phyloP scores from a whole-genome alignment of 2,888 invertebrate species.

The Epistrophe eligans region DNA sequence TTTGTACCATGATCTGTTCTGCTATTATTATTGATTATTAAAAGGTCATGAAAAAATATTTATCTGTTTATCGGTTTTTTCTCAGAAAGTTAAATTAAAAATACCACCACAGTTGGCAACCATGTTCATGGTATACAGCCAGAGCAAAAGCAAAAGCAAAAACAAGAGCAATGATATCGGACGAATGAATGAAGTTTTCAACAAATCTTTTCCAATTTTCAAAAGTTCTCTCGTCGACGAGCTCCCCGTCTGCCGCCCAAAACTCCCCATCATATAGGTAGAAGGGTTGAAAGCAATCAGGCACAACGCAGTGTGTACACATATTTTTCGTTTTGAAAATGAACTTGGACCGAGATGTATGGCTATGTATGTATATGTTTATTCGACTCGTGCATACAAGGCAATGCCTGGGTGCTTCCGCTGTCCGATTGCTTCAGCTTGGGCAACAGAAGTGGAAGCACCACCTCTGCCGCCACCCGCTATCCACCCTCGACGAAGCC shows the following conservation, averaged over 20 bases:
- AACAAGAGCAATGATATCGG: conserved; percentile 55
- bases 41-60: too few relatives aligned
- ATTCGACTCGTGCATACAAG: conserved; percentile 30
- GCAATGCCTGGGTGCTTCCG: conserved; percentile 65
- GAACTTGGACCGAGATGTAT: conserved; percentile 1
- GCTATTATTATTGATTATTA: too few relatives aligned
- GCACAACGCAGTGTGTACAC: conserved; percentile 68
- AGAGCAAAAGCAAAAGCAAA: conserved; percentile 4
- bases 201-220: conserved; percentile 76
- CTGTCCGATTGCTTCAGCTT: conserved; percentile 62
- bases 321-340: conserved; percentile 49
- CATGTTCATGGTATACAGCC: not conserved
- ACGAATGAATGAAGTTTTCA: conserved; percentile 75
- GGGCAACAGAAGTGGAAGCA: not conserved
- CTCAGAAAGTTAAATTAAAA: too few relatives aligned
- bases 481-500: conserved; percentile 54
- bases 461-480: not conserved
- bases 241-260: conserved; percentile 1
- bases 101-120: conserved; percentile 8
- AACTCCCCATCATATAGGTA: not conserved
- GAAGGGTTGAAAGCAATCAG: conserved; percentile 77
- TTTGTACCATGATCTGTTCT: too few relatives aligned
- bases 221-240: conserved; percentile 58
- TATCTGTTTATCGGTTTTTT: too few relatives aligned
- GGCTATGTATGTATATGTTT: not conserved